Evolutionary conservation across 2,797 vertebrate species (phyloP).

Genomic region (Cebuella pygmaea): DNA sequence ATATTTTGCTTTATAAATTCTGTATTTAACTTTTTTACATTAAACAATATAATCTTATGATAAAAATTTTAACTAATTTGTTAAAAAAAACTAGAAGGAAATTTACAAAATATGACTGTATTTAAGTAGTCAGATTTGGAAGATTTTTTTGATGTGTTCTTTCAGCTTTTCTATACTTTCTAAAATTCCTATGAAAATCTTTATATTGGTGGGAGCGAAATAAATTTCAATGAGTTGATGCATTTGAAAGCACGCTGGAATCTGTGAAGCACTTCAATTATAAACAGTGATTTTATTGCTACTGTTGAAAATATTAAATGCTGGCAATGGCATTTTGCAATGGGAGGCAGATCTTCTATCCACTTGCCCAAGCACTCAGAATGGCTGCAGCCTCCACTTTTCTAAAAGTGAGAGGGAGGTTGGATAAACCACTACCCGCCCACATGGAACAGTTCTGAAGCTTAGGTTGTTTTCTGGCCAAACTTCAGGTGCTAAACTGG

Average conservation of each 20-base stretch:
- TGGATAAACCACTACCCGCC: not conserved
- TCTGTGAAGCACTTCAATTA: not conserved
- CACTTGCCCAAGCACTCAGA: not conserved
- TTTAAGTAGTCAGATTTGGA: not conserved
- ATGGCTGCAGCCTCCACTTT: not conserved
- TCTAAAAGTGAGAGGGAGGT: not conserved
- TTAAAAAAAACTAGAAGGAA: constrained; percentile 32
- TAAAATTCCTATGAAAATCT: not conserved
- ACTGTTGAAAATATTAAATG: not conserved
- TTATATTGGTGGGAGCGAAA: not conserved
- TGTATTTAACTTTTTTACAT: not conserved
- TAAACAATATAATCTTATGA: constrained; percentile 3
- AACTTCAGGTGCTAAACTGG: not conserved
- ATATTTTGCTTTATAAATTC: not conserved
- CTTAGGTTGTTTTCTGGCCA: not conserved
- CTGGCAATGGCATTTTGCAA: not conserved
- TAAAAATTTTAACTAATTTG: not conserved
- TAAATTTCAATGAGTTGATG: constrained; percentile 24
- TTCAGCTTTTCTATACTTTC: constrained; percentile 2
- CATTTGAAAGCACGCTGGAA: constrained; percentile 29
- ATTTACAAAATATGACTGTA: constrained; percentile 18
- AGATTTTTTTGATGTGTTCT: not conserved
- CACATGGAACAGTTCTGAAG: not conserved
- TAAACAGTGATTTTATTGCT: constrained; percentile 13
- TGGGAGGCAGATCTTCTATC: not conserved